Evolutionary conservation across 1,140 invertebrate genomes (phyloP).

Genomic region (Babylonia areolata): DNA sequence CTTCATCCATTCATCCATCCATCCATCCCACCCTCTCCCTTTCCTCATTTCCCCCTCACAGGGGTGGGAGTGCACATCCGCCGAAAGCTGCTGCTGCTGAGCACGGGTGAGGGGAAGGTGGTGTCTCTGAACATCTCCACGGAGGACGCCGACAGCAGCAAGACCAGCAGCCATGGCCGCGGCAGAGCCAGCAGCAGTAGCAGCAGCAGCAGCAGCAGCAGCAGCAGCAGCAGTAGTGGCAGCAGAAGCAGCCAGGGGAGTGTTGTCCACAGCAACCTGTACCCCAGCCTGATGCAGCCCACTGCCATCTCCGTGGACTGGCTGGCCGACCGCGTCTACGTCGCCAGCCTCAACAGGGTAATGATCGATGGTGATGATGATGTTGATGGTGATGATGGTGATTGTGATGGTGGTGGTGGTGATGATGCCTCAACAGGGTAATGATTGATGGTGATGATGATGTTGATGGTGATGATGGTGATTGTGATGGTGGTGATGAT

Average conservation of each 20-base stretch:
- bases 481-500: too few relatives aligned
- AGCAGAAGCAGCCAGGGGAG: slow-evolving; percentile 74
- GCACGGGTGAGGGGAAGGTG: slow-evolving; percentile 78
- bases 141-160: slow-evolving; percentile 79
- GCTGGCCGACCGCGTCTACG: slow-evolving; percentile 88
- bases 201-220: too few relatives aligned
- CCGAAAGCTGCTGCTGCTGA: slow-evolving; percentile 84
- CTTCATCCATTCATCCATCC: not conserved
- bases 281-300: slow-evolving; percentile 52
- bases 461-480: too few relatives aligned
- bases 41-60: slow-evolving; percentile 57
- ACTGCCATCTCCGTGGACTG: slow-evolving; percentile 86
- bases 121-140: slow-evolving; percentile 71
- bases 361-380: not conserved
- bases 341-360: slow-evolving; percentile 78
- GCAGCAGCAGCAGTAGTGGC: too few relatives aligned
- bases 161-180: slow-evolving; percentile 63
- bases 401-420: too few relatives aligned
- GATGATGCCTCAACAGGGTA: too few relatives aligned
- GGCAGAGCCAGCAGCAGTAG: too few relatives aligned
- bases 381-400: too few relatives aligned
- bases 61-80: slow-evolving; percentile 86
- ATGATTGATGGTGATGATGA: too few relatives aligned
- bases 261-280: slow-evolving; percentile 69
- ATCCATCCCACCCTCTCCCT: not conserved